Base-by-base conservation (phyloP, 2,888 invertebrate species). In the Harpalus rufipes region DNA sequence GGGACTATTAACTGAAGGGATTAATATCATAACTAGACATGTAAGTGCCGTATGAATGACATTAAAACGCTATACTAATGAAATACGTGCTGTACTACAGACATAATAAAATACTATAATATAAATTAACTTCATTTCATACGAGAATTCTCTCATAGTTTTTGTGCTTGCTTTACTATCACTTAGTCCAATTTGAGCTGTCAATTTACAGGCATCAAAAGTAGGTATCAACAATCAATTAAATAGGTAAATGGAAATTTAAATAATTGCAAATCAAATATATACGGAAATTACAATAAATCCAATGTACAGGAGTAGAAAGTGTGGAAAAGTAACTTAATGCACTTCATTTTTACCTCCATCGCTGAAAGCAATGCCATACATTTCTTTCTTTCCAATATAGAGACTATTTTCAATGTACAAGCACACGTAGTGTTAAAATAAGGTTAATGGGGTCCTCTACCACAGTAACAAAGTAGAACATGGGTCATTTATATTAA, bases 221-320 rank as follows among this genome's bases (percentile, higher is more conserved):
- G 21, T 74, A 74, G 39, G 68, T 68, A 68, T 51, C 7, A 51
- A 51, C 44, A 74, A 44, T 74, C 72, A 44, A 74, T 74, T 74
- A 74, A 74, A 74, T 74, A 74, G 72, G 51, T 74, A 74, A 41
- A 74, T 44, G 72, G 83, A 83, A 74, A 83, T 83, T 83, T 76
- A 83, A 76, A 76, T 83, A 76, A 83, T 74, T 76, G 61, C 74
- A 74, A 74, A 83, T 83, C 83, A 76, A 74, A 83, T 63, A 58
- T 44, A 83, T 61, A 39, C 76, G 76, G 76, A 83, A 65, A 83
- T 59, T 83, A 83, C 59, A 59, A 76, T 83, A 83, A 83, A 83
- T 83, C 63, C 72, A 74, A 74, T 74, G 72, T 74, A 16, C 72
- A 74, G 18, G 72, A 74, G 72, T 74, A 74, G 72, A 74, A 74